These are phyloP conservation scores for Chaitophorus viminalis DNA, from an alignment of 2,888 invertebrate species.

Conservation along the genomic window DNA sequence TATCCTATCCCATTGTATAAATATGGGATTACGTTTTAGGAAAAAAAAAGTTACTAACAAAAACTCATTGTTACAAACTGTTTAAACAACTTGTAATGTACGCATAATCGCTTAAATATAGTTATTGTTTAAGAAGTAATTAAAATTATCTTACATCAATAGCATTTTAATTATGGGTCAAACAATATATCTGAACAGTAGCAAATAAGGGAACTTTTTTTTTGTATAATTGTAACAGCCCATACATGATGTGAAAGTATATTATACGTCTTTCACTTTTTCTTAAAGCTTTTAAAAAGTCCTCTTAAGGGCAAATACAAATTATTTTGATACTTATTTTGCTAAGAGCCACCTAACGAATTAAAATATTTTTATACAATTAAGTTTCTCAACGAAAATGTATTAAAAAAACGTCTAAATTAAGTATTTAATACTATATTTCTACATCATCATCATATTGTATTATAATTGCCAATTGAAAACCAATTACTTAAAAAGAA, in stretches of 20 bases:
- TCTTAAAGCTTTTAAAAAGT: slow-evolving; percentile 19
- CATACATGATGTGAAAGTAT: slow-evolving; percentile 28
- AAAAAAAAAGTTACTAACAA: background rate
- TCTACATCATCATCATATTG: background rate
- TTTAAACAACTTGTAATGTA: background rate
- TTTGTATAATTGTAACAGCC: background rate
- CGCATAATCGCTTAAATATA: background rate
- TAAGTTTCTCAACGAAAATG: background rate
- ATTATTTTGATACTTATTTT: slow-evolving; percentile 6
- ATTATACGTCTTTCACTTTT: slow-evolving; percentile 36
- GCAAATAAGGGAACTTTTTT: background rate
- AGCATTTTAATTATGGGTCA: background rate
- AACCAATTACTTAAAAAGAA: background rate
- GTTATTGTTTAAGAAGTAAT: background rate
- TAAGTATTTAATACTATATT: background rate
- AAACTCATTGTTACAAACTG: background rate
- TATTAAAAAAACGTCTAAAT: background rate
- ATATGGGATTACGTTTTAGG: background rate
- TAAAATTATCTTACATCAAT: background rate
- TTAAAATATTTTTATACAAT: slow-evolving; percentile 14
- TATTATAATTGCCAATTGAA: background rate
- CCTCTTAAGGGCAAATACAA: slow-evolving; percentile 21
- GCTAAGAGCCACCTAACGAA: background rate
- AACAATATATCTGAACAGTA: background rate
- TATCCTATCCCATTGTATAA: too few relatives aligned